Base-by-base conservation (phyloP, 2,888 invertebrate genomes). In the Hyposoter didymator region DNA sequence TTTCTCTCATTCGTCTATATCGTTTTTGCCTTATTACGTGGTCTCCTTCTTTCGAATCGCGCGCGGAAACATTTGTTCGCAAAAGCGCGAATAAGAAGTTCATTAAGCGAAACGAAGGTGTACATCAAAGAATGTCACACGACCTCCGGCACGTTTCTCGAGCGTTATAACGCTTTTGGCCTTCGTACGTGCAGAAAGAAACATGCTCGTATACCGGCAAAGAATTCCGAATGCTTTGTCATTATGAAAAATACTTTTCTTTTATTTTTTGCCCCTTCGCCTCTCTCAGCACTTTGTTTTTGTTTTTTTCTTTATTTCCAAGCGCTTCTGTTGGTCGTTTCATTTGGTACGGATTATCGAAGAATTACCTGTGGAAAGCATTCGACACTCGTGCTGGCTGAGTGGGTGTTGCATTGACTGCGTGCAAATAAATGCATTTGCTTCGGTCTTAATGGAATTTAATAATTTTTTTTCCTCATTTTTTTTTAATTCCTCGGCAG, bases 101-200 rank as follows among this genome's bases (percentile, higher is more conserved):
- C 85, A 85, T 85, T 85, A 85, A 74, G 59, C 80, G 76, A 55
- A 22, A 72, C 75, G 52, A 72, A 78, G 72, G 72, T 83, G 75
- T 78, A 82, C 85, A 85, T 85, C 85, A 85, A 85, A 85, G 85
- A 83, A 85, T 85, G 83, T 85, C 83, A 85, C 85, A 85, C 85
- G 70, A 62, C 28, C 73, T 6, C 67, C 73, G 83, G 52, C 59
- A 80, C 55, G 76, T 76, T 80, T n/a, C 32, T 45, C 49, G 28
- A 39, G 64, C 74, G 52, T 76, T 76, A 62, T 39, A 70, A 73
- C 64, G 49, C 82, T 78, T 47, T 70, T 43, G 66, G 74, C 39
- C 69, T 43, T 28, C 45, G 64, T 43, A 49, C 59, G 80, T 70
- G 39, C 28, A 47, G 45, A 76, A 72, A 84, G 52, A 76, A 62